Conservation (phyloP, 2,797 vertebrate genomes). For the Sebastes hubbsi region DNA sequence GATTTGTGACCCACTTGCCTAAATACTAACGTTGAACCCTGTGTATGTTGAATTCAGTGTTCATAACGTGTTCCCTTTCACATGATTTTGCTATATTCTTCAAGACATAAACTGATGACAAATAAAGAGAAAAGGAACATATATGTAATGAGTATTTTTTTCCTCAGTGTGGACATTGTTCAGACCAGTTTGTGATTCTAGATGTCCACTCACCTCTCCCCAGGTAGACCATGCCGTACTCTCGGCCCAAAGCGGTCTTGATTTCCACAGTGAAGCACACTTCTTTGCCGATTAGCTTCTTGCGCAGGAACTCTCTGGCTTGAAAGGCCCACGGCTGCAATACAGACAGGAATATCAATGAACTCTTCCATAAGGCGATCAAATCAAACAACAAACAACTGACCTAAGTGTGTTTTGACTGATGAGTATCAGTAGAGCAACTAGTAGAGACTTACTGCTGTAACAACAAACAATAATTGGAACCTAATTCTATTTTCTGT, state of each 20-base stretch:
- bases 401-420: not conserved
- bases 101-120: not conserved
- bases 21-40: no score
- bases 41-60: not conserved
- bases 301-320: conserved; percentile 94
- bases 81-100: not conserved
- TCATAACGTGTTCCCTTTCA: not conserved
- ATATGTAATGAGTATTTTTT: not conserved
- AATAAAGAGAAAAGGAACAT: not conserved
- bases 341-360: not conserved
- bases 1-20: no score
- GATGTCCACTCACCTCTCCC: conserved; percentile 86
- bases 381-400: not conserved
- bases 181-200: not conserved
- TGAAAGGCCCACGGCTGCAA: conserved; percentile 95
- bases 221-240: conserved; percentile 96
- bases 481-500: not conserved
- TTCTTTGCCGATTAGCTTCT: conserved; percentile 98
- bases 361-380: not conserved
- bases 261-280: conserved; percentile 97
- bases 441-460: not conserved
- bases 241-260: conserved; percentile 90
- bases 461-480: not conserved
- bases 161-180: not conserved
- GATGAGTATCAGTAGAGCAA: not conserved